These are phyloP conservation scores for Tragelaphus buxtoni DNA, from an alignment of 2,113 vertebrate species.

Conservation along the genomic window DNA sequence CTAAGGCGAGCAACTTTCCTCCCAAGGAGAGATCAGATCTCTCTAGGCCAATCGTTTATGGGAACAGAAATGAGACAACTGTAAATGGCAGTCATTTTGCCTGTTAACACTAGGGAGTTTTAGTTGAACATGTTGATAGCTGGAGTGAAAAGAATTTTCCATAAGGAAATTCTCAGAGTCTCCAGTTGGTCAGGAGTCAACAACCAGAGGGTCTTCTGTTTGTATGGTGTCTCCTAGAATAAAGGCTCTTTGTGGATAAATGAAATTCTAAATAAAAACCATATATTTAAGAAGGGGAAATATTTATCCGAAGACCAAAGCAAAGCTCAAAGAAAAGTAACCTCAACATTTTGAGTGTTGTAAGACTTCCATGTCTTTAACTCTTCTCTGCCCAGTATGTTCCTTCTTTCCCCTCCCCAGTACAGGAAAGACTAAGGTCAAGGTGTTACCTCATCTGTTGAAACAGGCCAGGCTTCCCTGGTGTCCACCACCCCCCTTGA, in stretches of 20 bases:
- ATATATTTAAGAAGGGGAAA: not conserved
- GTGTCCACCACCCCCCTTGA: not conserved
- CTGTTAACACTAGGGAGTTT: not conserved
- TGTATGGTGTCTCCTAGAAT: not conserved
- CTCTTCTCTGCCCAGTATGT: not conserved
- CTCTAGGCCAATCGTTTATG: not conserved
- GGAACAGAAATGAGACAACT: not conserved
- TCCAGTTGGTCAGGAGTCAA: not conserved
- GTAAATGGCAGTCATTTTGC: not conserved
- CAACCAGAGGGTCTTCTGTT: not conserved
- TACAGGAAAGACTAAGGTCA: not conserved
- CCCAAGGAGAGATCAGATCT: not conserved
- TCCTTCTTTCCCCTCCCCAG: not conserved
- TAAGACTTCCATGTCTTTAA: not conserved
- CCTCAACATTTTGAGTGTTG: not conserved
- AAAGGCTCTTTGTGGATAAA: fast-evolving
- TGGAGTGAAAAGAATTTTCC: not conserved
- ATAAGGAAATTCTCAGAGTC: not conserved
- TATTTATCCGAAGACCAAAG: not conserved
- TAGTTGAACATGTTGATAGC: not conserved
- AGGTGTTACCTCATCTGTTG: not conserved
- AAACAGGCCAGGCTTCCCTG: not conserved
- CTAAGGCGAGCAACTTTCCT: not conserved
- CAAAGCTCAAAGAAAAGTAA: not conserved
- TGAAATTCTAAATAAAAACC: not conserved